Evolutionary conservation across 2,797 vertebrate genomes (phyloP).

Genomic region (Sebastes nivosus): DNA sequence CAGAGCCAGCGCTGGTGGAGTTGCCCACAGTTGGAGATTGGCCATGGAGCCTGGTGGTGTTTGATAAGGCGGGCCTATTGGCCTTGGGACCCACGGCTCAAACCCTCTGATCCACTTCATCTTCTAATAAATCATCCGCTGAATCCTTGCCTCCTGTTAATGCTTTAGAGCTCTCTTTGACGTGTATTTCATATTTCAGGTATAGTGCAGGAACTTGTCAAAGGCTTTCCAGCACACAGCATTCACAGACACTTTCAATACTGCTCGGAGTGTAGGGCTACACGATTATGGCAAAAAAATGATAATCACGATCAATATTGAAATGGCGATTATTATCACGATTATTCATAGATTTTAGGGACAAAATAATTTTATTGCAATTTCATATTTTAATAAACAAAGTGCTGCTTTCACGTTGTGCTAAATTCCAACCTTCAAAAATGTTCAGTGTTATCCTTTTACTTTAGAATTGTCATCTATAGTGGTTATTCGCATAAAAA

Average conservation of each 20-base stretch:
- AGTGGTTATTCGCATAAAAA: too few relatives aligned
- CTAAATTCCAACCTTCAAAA: too few relatives aligned
- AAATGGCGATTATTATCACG: too few relatives aligned
- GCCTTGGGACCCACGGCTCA: constrained; percentile 64
- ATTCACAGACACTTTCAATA: constrained; percentile 10
- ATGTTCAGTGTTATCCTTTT: too few relatives aligned
- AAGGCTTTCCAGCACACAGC: constrained; percentile 41
- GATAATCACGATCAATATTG: too few relatives aligned
- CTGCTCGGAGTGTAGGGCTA: background rate
- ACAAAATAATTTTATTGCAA: too few relatives aligned
- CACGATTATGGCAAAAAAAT: too few relatives aligned
- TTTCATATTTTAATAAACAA: too few relatives aligned
- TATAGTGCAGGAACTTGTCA: constrained; percentile 34
- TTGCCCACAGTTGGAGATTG: constrained; percentile 70
- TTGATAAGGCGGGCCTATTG: constrained; percentile 74
- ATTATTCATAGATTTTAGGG: too few relatives aligned
- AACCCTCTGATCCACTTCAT: constrained; percentile 71
- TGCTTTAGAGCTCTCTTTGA: constrained; percentile 60
- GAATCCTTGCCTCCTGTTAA: constrained; percentile 49
- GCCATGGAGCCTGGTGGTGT: constrained; percentile 72
- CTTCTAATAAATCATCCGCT: constrained; percentile 72
- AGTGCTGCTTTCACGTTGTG: too few relatives aligned
- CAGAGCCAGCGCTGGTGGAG: constrained; percentile 42
- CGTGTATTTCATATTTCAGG: constrained; percentile 39
- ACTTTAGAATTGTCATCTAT: too few relatives aligned